phyloP scores from a whole-genome alignment of 2,113 vertebrate genomes.

The Lipotes vexillifer region DNA sequence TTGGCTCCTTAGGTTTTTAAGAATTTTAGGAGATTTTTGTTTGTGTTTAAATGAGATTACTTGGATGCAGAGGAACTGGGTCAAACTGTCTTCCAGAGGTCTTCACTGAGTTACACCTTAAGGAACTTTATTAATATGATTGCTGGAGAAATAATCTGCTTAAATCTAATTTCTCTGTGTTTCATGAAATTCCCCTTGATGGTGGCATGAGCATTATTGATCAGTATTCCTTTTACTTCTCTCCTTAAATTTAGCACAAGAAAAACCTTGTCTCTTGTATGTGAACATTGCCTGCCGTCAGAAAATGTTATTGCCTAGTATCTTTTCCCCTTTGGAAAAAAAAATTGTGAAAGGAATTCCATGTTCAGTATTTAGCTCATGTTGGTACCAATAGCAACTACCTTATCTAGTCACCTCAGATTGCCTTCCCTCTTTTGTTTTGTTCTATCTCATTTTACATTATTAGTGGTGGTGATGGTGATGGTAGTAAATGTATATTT shows the following conservation, averaged over 20 bases:
- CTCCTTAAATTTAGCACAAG: background rate
- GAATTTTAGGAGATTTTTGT: background rate
- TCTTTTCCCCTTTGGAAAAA: background rate
- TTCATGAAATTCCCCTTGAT: background rate
- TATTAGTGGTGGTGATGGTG: too few species aligned
- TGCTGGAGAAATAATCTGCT: background rate
- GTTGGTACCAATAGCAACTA: fast-evolving
- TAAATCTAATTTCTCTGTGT: background rate
- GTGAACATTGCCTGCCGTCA: background rate
- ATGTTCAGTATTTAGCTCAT: fast-evolving
- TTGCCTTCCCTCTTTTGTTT: background rate
- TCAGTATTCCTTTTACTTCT: background rate
- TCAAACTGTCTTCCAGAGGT: background rate
- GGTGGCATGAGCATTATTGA: background rate
- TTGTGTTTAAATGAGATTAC: background rate
- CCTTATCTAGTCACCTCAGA: too few species aligned
- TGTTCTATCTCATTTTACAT: background rate
- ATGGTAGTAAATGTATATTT: background rate
- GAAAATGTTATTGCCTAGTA: background rate
- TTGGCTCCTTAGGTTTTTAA: background rate
- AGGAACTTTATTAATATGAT: background rate
- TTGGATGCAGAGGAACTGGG: background rate
- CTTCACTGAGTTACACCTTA: background rate
- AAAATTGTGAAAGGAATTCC: background rate
- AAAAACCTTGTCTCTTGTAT: background rate